phyloP scores from a whole-genome alignment of 2,888 invertebrate species.

The Lathronympha strigana region DNA sequence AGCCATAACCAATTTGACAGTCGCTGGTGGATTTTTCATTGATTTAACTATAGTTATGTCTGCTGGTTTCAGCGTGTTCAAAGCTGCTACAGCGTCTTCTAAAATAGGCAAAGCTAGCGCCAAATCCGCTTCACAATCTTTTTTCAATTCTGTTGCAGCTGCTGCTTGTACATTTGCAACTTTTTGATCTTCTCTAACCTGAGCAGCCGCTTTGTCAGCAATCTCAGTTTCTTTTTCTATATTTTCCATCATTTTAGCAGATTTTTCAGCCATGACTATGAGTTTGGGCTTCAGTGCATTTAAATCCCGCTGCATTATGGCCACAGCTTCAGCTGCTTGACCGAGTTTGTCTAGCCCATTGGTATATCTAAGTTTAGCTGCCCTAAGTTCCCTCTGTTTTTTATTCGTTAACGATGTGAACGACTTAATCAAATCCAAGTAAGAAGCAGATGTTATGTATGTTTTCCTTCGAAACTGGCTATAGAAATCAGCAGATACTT shows the following conservation, averaged over 20 bases:
- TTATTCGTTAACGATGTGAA: conserved; percentile 88
- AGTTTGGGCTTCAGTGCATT: conserved; percentile 90
- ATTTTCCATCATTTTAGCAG: conserved; percentile 89
- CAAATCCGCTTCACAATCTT: conserved; percentile 96
- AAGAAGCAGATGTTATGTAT: conserved; percentile 94
- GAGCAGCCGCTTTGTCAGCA: conserved; percentile 90
- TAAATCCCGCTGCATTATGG: conserved; percentile 90
- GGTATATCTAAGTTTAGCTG: conserved; percentile 90
- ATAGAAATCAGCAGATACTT: conserved; percentile 86
- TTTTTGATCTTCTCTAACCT: conserved; percentile 94
- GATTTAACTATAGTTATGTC: conserved; percentile 94
- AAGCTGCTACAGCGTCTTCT: conserved; percentile 89
- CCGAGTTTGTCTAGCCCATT: conserved; percentile 91
- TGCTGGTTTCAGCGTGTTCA: conserved; percentile 93
- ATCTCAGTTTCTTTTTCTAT: conserved; percentile 90
- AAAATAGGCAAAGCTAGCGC: conserved; percentile 94
- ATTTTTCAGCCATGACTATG: conserved; percentile 88
- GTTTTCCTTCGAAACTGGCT: conserved; percentile 87
- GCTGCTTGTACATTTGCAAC: conserved; percentile 95
- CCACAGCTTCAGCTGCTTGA: conserved; percentile 90
- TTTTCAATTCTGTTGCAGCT: conserved; percentile 91
- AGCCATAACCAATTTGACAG: conserved; percentile 93
- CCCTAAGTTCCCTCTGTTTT: conserved; percentile 89
- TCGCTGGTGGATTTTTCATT: conserved; percentile 94
- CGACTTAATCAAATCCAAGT: conserved; percentile 91